These are phyloP conservation scores for Apodemus agrarius DNA, from an alignment of 2,797 vertebrate genomes.

Conservation along the genomic window DNA sequence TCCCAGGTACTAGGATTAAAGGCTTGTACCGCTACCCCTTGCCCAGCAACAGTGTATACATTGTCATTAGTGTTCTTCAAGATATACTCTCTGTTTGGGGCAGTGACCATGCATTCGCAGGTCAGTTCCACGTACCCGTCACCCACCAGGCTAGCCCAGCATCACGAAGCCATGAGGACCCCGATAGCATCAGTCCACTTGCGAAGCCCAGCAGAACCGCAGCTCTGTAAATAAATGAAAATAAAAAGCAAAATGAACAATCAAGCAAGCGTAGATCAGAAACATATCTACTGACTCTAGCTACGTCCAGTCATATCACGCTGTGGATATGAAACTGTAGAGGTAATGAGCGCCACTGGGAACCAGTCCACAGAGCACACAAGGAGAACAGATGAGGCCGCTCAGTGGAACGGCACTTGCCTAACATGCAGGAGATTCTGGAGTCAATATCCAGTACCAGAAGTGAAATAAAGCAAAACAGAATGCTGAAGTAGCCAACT, in stretches of 20 bases:
- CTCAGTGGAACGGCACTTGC: not conserved
- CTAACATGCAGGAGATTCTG: not conserved
- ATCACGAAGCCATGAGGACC: conserved; percentile 6
- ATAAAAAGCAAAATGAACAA: not conserved
- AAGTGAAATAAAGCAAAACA: not conserved
- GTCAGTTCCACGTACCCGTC: conserved; percentile 63
- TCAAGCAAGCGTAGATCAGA: not conserved
- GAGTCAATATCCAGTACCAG: not conserved
- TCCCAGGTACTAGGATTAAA: not conserved
- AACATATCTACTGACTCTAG: not conserved
- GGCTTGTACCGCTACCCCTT: fast-evolving
- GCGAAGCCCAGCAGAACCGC: conserved; percentile 68
- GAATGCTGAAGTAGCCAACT: not conserved
- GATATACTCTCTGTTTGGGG: not conserved
- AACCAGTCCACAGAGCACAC: not conserved
- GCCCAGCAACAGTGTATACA: not conserved
- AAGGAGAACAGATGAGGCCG: not conserved
- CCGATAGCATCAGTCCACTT: conserved; percentile 62
- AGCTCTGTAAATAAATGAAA: conserved; percentile 60
- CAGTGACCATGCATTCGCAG: not conserved
- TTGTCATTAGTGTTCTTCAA: not conserved
- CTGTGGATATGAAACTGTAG: not conserved
- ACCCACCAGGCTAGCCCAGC: conserved; percentile 71
- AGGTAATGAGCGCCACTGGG: not conserved
- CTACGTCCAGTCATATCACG: not conserved